Percentiles rank a stretch among this genome's conserved stretches.
Evolutionary conservation across 2,113 vertebrate species (phyloP).

Genomic region (Bos indicus): DNA sequence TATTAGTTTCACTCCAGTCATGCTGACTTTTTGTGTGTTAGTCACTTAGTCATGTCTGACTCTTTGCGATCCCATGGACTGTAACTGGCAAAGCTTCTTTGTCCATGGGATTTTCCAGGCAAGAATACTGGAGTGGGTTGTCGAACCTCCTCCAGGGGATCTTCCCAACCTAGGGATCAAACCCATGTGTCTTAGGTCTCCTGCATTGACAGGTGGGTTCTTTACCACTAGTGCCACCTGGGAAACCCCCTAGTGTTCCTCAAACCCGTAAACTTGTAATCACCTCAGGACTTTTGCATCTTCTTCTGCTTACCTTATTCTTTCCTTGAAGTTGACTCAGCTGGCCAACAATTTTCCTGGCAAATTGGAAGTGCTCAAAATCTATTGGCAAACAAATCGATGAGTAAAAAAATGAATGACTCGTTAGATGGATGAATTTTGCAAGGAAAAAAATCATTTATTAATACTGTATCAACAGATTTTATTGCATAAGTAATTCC

Average conservation of each 20-base stretch:
- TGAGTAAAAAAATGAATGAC: not conserved
- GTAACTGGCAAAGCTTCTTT: not conserved
- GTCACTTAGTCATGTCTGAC: not conserved
- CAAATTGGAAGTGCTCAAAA: not conserved
- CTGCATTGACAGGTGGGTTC: not conserved
- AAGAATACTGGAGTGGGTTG: not conserved
- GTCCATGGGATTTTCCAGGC: not conserved
- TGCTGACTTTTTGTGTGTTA: not conserved
- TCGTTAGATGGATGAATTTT: not conserved
- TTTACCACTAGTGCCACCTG: not conserved
- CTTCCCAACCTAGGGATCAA: not conserved
- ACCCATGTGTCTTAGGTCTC: not conserved
- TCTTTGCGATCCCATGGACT: not conserved
- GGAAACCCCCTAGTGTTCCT: not conserved
- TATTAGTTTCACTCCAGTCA: not conserved
- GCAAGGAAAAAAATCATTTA: not conserved
- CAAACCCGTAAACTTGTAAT: not conserved
- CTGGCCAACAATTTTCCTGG: not conserved
- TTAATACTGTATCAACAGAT: not conserved
- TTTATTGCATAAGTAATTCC: not conserved
- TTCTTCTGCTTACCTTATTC: not conserved
- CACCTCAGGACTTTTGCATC: not conserved
- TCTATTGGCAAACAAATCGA: not conserved
- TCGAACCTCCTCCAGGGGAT: not conserved
- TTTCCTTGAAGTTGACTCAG: not conserved